Base-by-base conservation (phyloP, 2,888 invertebrate genomes). In the Agriotes lineatus region DNA sequence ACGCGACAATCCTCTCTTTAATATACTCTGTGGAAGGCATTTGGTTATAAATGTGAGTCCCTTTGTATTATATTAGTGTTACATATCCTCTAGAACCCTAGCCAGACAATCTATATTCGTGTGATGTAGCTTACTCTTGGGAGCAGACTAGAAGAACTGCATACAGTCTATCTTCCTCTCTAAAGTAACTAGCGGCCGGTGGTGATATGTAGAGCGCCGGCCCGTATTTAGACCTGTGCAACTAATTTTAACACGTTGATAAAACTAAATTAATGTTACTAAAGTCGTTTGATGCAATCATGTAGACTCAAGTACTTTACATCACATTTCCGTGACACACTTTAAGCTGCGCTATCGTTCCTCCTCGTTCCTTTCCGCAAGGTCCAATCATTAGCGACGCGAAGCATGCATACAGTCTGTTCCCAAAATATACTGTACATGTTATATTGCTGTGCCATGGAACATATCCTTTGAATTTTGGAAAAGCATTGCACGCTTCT, bases 91-190 rank as follows among this genome's bases (percentile, higher is more conserved):
- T 68, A 68, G 68, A 58, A 63, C 63, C 63, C 75, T 81, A 82
- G 82, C 82, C 81, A 82, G 83, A 83, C 82, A 83, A 83, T 83
- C 83, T 82, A 80, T 81, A 70, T 60, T 80, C 73, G 78, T 82
- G 80, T 81, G 81, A 81, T 80, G 79, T 80, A 71, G 70, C 73
- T 76, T 70, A 70, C 63, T 63, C 50, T 70, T 70, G 69, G 69
- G 69, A 69, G 64, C 69, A 69, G 69, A 69, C 69, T 65, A 60
- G 52, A 64, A 45, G 35, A 5, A n/a, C 25, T 52, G 16, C 33
- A 14, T 52, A 18, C 12, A 52, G 33, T 33, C n/a, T 52, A 18
- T 33, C 33, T 52, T 52, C 52, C 1, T 18, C 33, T 18, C 33
- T 16, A 50, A 30, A 7, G 6, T 25, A 30, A 33, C 12, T 52